A percentile compares a stretch with the other conserved stretches of the same genome.
Evolutionary conservation across 1,140 invertebrate genomes (phyloP).

Genomic region (Drosophila punjabiensis): DNA sequence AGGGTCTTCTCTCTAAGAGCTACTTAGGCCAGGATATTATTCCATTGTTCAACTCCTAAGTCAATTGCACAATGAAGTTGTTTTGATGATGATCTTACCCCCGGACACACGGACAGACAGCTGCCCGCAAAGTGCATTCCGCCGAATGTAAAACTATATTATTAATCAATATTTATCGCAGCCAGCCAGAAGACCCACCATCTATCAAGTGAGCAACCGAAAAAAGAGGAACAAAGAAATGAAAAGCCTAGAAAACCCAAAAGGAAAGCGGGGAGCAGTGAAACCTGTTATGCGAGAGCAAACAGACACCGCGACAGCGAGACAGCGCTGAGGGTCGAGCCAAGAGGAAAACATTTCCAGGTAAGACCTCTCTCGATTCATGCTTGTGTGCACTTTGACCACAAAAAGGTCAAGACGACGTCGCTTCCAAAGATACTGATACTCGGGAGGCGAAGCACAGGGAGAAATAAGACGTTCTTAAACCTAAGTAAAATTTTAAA

Average conservation of each 20-base stretch:
- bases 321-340: slow-evolving; percentile 27
- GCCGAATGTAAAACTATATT: slow-evolving; percentile 73
- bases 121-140: slow-evolving; percentile 47
- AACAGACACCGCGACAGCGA: slow-evolving; percentile 23
- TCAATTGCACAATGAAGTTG: slow-evolving; percentile 78
- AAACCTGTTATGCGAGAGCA: slow-evolving; percentile 68
- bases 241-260: slow-evolving; percentile 29
- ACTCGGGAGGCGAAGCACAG: slow-evolving; percentile 11
- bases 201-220: slow-evolving; percentile 64
- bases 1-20: slow-evolving; percentile 27
- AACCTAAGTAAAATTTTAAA: background rate
- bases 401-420: slow-evolving; percentile 80
- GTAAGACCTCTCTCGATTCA: slow-evolving; percentile 63
- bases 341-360: slow-evolving; percentile 41
- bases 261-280: slow-evolving; percentile 57
- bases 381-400: slow-evolving; percentile 82
- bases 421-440: slow-evolving; percentile 59
- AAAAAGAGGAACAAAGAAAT: slow-evolving; percentile 13
- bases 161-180: slow-evolving; percentile 83
- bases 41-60: slow-evolving; percentile 29
- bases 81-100: slow-evolving; percentile 64
- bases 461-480: background rate
- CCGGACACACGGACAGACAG: slow-evolving; percentile 45
- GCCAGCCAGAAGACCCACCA: slow-evolving; percentile 45
- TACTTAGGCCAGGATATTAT: slow-evolving; percentile 50